Evolutionary conservation across 1,140 invertebrate genomes (phyloP), one percentile per base, ranked within the genome.

Genomic region (Zaprionus capensis): DNA sequence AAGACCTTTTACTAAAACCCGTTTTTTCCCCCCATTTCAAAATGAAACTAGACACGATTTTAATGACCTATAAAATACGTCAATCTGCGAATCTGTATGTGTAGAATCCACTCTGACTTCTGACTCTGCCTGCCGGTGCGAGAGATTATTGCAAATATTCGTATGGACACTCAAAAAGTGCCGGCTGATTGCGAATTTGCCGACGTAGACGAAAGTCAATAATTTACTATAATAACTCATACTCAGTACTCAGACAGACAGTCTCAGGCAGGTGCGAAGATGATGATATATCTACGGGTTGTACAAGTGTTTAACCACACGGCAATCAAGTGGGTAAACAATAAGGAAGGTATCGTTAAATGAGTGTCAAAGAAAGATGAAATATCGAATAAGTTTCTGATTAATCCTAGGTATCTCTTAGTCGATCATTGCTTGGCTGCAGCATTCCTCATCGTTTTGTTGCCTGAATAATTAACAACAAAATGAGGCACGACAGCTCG

Each of bases 51-150:
- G 82, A 64, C 71, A 82, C 59, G 9, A 66, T 57, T 71, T 72
- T 85, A 86, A 76, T 79, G 82, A 85, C 82, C 82, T 69, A 85
- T 74, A 71, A 81, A 85, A 81, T 63, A 58, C 65, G 57, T 66
- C 71, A 71, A 61, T 77, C 31, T 11, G 34, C 44, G 44, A 41
- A 58, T 59, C 49, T 51, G 31, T 11, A 1, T 7, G 9, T 11
- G 3, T 58, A 59, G 55, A 58, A 59, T 46, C 44, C 53, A 56
- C 17, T 20, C 58, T 80, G 72, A 82, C 73, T 76, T 87, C 70
- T 34, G 31, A 34, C 31, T 34, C 4, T 34, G 31, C 7, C 26
- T 80, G 83, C 26, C 36, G 31, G 12, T 34, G n/a, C 1, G 6
- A 7, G 31, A 36, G 41, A 49, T 31, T 57, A 55, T 4, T 20